Conservation (phyloP, 2,113 vertebrate species). For the Orientallactaga bullata region DNA sequence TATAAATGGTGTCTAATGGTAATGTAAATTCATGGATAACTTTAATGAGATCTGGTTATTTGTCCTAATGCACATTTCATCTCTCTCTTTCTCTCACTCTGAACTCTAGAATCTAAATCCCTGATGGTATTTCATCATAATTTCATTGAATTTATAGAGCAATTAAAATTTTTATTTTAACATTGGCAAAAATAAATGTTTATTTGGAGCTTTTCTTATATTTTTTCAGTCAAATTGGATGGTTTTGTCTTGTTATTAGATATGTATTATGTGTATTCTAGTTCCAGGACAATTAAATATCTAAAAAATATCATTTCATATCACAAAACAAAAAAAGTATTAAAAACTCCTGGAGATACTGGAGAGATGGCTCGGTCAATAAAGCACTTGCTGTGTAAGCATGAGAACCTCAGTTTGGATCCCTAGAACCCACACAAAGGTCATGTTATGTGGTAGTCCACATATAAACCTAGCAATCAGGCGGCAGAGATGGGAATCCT, state of each 20-base stretch:
- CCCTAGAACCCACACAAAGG: too few relatives aligned
- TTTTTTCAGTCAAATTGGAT: background rate
- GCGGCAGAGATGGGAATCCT: too few relatives aligned
- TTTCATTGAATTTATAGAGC: background rate
- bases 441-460: too few relatives aligned
- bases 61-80: background rate
- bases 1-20: too few relatives aligned
- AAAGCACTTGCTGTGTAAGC: too few relatives aligned
- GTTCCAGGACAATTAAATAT: background rate
- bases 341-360: constrained; percentile 1
- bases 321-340: background rate
- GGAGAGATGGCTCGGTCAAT: background rate
- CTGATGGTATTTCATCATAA: background rate
- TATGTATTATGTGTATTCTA: background rate
- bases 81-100: background rate
- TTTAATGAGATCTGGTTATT: background rate
- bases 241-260: background rate
- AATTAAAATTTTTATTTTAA: constrained; percentile 7
- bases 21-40: too few relatives aligned
- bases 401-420: too few relatives aligned
- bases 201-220: background rate
- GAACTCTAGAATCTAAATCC: background rate
- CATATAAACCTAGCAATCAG: too few relatives aligned
- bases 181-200: constrained; percentile 11
- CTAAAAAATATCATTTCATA: background rate